phyloP scores from a whole-genome alignment of 92 coral and sea anemone species.

The Porites divaricata region DNA sequence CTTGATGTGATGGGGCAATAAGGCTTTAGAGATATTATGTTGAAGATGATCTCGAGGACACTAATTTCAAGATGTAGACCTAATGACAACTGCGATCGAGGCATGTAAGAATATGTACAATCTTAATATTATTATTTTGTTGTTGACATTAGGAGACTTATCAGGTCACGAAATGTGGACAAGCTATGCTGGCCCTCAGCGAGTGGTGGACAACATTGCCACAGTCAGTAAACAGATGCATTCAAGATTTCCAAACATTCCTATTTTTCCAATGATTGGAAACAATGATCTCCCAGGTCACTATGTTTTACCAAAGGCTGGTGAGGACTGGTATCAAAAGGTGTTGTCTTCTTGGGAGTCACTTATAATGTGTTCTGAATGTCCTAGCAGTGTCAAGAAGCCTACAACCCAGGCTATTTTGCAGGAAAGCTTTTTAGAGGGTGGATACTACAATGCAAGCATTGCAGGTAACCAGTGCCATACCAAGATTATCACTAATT shows the following conservation, averaged over 20 bases:
- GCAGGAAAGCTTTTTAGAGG: conserved; percentile 53
- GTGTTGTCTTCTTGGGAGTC: conserved; percentile 77
- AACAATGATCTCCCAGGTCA: conserved; percentile 97
- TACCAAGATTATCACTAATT: neutral
- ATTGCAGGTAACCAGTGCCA: conserved; percentile 38
- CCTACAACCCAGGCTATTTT: conserved; percentile 43
- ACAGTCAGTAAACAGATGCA: conserved; percentile 48
- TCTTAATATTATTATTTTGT: neutral
- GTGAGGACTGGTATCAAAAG: conserved; percentile 73
- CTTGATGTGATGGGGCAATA: too few species aligned
- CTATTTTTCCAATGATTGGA: conserved; percentile 88
- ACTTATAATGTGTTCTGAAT: conserved; percentile 71
- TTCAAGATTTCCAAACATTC: conserved; percentile 71
- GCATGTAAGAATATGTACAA: neutral
- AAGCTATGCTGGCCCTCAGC: conserved; percentile 44
- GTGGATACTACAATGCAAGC: conserved; percentile 68
- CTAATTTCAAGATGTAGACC: too few species aligned
- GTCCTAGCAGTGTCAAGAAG: conserved; percentile 36
- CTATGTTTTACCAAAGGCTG: conserved; percentile 74
- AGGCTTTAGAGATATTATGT: too few species aligned
- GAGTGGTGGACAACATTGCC: conserved; percentile 68
- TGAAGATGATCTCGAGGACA: too few species aligned
- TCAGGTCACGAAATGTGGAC: conserved; percentile 74
- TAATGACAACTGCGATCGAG: too few species aligned
- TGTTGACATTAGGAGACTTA: conserved; percentile 72